phyloP scores from a whole-genome alignment of 2,113 vertebrate species.

The Ornithorhynchus anatinus region DNA sequence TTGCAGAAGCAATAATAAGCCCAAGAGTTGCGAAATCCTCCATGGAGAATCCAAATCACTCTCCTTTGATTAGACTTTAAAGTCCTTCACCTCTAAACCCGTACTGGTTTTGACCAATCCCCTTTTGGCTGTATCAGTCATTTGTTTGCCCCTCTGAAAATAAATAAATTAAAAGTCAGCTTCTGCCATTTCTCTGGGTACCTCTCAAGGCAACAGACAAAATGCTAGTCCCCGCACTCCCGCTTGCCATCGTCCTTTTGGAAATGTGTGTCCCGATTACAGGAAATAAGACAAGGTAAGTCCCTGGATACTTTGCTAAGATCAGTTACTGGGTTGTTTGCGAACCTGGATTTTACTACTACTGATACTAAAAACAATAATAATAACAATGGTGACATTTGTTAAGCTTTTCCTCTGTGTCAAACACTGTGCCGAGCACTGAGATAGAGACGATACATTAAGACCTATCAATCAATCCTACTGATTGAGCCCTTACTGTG shows the following conservation, averaged over 20 bases:
- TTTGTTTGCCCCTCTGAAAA: constrained; percentile 53
- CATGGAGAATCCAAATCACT: no score
- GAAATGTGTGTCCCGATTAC: background rate
- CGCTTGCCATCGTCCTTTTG: constrained; percentile 23
- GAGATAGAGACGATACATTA: no score
- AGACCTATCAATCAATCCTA: no score
- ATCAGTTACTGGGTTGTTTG: no score
- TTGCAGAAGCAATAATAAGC: background rate
- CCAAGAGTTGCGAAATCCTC: constrained; percentile 11
- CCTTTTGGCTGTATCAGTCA: background rate
- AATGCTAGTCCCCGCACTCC: constrained; percentile 12
- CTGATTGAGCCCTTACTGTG: no score
- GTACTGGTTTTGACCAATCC: background rate
- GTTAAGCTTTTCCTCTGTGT: no score
- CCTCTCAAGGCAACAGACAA: background rate
- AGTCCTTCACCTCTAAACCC: background rate
- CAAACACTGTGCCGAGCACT: no score
- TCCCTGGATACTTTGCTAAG: no score
- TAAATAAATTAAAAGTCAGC: constrained; percentile 20
- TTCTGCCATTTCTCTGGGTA: background rate
- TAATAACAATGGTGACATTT: no score
- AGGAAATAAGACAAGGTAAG: constrained; percentile 55
- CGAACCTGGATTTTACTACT: no score
- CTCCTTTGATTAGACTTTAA: constrained; percentile 39
- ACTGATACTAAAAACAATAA: no score